Evolutionary conservation across 1,140 invertebrate species (phyloP).

Genomic region (Sycophaga agraensis): DNA sequence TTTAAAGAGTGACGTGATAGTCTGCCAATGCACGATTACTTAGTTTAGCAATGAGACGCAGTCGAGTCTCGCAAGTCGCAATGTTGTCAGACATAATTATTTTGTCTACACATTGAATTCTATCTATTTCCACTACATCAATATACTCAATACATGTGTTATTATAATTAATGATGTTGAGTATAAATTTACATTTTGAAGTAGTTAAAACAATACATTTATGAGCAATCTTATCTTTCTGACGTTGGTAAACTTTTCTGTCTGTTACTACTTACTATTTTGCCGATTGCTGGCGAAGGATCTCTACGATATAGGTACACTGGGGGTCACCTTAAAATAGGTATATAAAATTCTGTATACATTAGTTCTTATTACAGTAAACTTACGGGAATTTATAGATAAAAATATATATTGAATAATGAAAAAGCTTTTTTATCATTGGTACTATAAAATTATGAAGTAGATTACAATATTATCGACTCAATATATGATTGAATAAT

Average conservation of each 20-base stretch:
- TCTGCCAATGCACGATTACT: slow-evolving; percentile 21
- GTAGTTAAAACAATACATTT: background rate
- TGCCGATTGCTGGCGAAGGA: background rate
- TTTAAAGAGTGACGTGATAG: slow-evolving; percentile 26
- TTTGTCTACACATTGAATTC: slow-evolving; percentile 1
- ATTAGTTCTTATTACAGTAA: background rate
- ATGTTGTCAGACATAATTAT: slow-evolving; percentile 18
- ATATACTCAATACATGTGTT: background rate
- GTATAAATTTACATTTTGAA: background rate
- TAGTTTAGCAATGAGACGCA: too few relatives aligned
- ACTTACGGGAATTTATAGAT: background rate
- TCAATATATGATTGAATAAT: too few relatives aligned
- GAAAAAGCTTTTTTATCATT: background rate
- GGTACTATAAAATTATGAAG: background rate
- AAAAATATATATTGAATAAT: background rate
- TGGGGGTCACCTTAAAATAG: background rate
- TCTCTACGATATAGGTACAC: background rate
- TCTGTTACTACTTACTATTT: background rate
- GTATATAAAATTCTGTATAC: background rate
- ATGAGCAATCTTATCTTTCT: background rate
- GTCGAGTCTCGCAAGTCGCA: background rate
- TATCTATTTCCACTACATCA: background rate
- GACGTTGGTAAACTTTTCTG: slow-evolving; percentile 1
- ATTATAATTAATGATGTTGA: background rate
- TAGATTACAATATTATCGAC: too few relatives aligned